phyloP scores from a whole-genome alignment of 2,797 vertebrate species.

The Acrossocheilus wenchowensis region DNA sequence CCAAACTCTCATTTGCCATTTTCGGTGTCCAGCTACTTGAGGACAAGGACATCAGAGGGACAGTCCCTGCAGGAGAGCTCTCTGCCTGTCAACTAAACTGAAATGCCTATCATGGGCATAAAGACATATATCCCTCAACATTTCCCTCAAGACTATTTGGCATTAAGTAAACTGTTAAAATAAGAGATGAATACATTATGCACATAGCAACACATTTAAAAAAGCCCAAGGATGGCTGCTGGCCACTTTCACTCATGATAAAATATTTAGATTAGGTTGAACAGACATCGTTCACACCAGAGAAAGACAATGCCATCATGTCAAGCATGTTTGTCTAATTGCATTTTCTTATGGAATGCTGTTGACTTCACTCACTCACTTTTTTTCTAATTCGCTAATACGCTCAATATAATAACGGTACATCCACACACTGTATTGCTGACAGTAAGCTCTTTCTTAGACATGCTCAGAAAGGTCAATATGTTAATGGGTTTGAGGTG shows the following conservation, averaged over 20 bases:
- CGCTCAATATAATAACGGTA: neutral
- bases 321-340: neutral
- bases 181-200: neutral
- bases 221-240: neutral
- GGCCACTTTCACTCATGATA: constrained; percentile 14
- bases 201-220: constrained; percentile 9
- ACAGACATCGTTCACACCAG: neutral
- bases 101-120: neutral
- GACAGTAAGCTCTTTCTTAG: neutral
- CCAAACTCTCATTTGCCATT: constrained; percentile 40
- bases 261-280: constrained; percentile 38
- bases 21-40: constrained; percentile 32
- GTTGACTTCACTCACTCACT: neutral
- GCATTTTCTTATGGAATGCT: neutral
- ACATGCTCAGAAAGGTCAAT: constrained; percentile 7
- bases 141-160: neutral
- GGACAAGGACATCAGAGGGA: constrained; percentile 38
- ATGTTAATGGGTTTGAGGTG: neutral
- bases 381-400: neutral
- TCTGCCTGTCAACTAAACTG: constrained; percentile 27
- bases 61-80: constrained; percentile 17
- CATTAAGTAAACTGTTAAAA: neutral
- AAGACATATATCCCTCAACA: constrained; percentile 2
- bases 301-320: constrained; percentile 5
- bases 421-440: neutral